A percentile compares a stretch with the other conserved stretches of the same genome.
These are phyloP conservation scores for Hylaea fasciaria DNA, from an alignment of 2,888 invertebrate genomes.

Conservation along the genomic window DNA sequence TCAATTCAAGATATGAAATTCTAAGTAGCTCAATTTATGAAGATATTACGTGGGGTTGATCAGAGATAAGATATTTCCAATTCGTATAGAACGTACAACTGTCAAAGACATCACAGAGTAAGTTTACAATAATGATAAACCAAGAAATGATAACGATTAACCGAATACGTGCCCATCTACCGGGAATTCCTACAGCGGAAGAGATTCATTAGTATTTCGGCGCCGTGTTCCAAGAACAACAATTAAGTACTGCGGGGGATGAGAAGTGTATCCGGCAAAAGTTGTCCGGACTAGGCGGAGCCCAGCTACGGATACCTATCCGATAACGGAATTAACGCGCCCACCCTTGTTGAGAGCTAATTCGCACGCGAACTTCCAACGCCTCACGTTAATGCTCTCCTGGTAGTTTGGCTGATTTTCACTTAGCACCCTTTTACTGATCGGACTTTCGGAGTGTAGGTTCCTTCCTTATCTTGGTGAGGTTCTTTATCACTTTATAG, in stretches of 20 bases:
- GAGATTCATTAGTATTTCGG: constrained; percentile 30
- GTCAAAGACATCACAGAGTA: background rate
- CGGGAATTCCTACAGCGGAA: constrained; percentile 20
- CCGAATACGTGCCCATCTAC: constrained; percentile 8
- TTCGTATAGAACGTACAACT: constrained; percentile 11
- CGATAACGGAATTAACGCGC: constrained; percentile 78
- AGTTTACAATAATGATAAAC: background rate
- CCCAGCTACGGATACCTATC: constrained; percentile 63
- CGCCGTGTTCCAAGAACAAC: constrained; percentile 39
- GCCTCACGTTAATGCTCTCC: constrained; percentile 63
- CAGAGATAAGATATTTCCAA: constrained; percentile 9
- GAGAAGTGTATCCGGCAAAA: constrained; percentile 63
- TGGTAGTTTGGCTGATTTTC: constrained; percentile 56
- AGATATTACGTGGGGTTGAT: constrained; percentile 17
- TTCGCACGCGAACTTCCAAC: constrained; percentile 75
- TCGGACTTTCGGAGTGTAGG: background rate
- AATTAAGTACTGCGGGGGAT: constrained; percentile 56
- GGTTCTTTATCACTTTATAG: background rate
- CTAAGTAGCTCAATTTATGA: constrained; percentile 27
- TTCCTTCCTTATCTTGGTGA: no score
- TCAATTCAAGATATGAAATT: constrained; percentile 36
- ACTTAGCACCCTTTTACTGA: constrained; percentile 38
- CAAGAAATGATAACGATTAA: constrained; percentile 12
- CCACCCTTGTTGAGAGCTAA: constrained; percentile 71
- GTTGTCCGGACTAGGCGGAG: constrained; percentile 58